A percentile compares a stretch with the other conserved stretches of the same genome.
Conservation (phyloP, 1,140 invertebrate species). For the Leptinotarsa defecta region DNA sequence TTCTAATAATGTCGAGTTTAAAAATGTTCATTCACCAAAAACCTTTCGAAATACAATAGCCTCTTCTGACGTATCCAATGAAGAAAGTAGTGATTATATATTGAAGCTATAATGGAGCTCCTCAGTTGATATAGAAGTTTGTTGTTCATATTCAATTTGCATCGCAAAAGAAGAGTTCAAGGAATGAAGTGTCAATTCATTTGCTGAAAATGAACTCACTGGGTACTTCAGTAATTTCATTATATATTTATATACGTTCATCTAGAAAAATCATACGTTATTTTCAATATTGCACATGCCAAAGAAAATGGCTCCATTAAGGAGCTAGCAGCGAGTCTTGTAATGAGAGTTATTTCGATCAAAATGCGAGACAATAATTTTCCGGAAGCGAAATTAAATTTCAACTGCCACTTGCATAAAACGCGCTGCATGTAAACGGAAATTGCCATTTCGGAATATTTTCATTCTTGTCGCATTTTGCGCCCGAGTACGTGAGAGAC, state of each 20-base stretch:
- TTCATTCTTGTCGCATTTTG: conserved; percentile 3
- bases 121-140: too few species aligned
- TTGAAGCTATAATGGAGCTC: too few species aligned
- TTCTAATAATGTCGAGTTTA: too few species aligned
- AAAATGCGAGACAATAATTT: background rate
- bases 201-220: background rate
- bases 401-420: conserved; percentile 8
- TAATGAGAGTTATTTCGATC: background rate
- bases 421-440: background rate
- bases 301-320: conserved; percentile 5
- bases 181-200: too few species aligned
- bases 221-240: background rate
- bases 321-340: background rate
- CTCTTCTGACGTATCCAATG: too few species aligned
- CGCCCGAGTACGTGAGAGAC: background rate
- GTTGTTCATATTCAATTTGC: too few species aligned
- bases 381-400: conserved; percentile 9
- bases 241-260: background rate
- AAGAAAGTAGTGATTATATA: too few species aligned
- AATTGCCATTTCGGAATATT: conserved; percentile 14
- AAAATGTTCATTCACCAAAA: too few species aligned
- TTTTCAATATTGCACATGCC: background rate
- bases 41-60: too few species aligned
- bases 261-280: background rate
- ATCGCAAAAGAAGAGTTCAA: too few species aligned